Base-by-base conservation (phyloP, 1,140 invertebrate species). In the Tribolium castaneum region DNA sequence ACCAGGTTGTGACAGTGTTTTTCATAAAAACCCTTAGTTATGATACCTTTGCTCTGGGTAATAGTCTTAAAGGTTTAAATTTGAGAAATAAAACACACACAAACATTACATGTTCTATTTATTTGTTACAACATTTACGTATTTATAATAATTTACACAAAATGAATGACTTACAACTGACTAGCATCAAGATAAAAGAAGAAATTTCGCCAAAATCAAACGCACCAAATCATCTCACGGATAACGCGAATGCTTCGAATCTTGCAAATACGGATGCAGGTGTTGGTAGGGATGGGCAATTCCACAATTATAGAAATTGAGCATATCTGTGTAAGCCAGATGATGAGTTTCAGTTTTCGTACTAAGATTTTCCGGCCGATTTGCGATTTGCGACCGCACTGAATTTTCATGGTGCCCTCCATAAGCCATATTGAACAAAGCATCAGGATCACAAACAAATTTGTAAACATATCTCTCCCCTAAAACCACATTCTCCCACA, bases 381-480 rank as follows among this genome's bases (percentile, higher is more conserved):
- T 78, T 51, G 72, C 52, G 6, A 71, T 70, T 16, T 78, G 80
- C 12, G 39, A 72, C 75, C 76, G 78, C 6, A 82, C 7, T 22
- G 77, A 34, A 73, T 54, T 45, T n/a, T 80, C 73, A 34, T 83
- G 79, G 35, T 82, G 72, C 12, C 52, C 74, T 62, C 89, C 88
- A 83, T 90, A 91, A 3, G 95, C 94, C 94, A 97, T 96, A 76
- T 94, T 95, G 87, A 97, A 97, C 0, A 98, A 88, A 0, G 96
- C 95, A 81, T 98, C 96, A 1, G 96, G 96, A 87, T 97, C 96
- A 87, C 96, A 98, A 0, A 98, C 96, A 85, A 98, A 98, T 86
- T 97, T 97, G 87, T 98, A 98, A 7, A 98, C 97, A 88, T 98
- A 98, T 79, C 97, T 91, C 86, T 98, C 96, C 1, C 97, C 96